A percentile compares a stretch with the other conserved stretches of the same genome.
Conservation (phyloP, 2,797 vertebrate species). For the Gorsachius magnificus region DNA sequence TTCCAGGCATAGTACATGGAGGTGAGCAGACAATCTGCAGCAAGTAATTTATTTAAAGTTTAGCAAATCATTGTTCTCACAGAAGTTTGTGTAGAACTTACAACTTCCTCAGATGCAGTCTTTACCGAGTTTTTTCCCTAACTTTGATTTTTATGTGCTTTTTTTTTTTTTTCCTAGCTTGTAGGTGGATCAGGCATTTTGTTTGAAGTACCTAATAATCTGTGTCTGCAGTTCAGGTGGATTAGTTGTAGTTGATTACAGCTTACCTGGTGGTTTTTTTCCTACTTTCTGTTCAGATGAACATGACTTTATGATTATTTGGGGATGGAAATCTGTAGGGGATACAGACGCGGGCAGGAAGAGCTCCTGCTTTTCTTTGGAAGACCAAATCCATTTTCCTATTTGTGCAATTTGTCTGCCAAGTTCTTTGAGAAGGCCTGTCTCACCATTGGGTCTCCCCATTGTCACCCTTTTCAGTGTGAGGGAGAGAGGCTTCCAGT, state of each 20-base stretch:
- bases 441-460: neutral
- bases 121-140: neutral
- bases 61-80: neutral
- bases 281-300: neutral
- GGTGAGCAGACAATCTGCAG: neutral
- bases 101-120: neutral
- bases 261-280: neutral
- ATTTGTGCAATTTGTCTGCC: neutral
- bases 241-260: neutral
- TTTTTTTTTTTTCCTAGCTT: neutral
- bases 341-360: neutral
- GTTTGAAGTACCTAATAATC: neutral
- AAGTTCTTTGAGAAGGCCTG: neutral
- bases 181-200: neutral
- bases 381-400: neutral
- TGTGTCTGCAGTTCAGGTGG: neutral
- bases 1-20: neutral
- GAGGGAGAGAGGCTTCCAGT: neutral
- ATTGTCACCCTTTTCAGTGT: rapidly evolving
- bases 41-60: neutral
- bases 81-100: neutral
- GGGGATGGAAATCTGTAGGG: neutral
- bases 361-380: neutral
- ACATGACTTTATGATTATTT: neutral
- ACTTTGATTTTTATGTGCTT: neutral